Base-by-base conservation (phyloP, 2,888 invertebrate species). In the Euzophera pinguis region DNA sequence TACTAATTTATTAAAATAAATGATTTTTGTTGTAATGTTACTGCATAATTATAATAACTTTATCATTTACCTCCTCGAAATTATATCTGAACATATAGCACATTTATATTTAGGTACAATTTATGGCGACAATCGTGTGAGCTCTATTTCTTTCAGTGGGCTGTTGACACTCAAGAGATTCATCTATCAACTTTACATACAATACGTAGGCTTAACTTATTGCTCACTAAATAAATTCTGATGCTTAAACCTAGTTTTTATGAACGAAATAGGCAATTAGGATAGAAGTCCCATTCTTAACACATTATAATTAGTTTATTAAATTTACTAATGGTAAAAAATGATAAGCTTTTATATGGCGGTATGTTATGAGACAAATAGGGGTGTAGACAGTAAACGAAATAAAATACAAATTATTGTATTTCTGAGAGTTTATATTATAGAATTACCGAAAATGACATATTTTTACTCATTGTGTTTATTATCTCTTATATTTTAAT, bases 51-150 rank as follows among this genome's bases (percentile, higher is more conserved):
- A 34, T 38, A 37, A 12, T 32, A 3, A 3, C 34, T 10, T 16
- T 8, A 13, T 0, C 16, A 22, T n/a, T 32, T 7, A 32, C 27
- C 16, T 49, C 38, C 10, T 41, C 7, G 34, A 16, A 42, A 42
- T 12, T 16, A n/a, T 27, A 14, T 37, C 52, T 42, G 54, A 13
- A 47, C 56, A 57, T 60, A 62, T 60, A 60, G 62, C 60, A 62
- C 58, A 48, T 22, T 22, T 49, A 35, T 48, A 38, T 55, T 22
- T 58, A 62, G 60, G 62, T 62, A 62, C 62, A 39, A 43, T 50
- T 54, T 56, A 62, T 60, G 60, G 62, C 60, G 54, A 57, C 12
- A 13, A 49, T 37, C 38, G n/a, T 14, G 38, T 39, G 3, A 35
- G 34, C 27, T 37, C 29, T 22, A 29, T 49, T 49, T 49, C 29